These are phyloP conservation scores for Melipona bicolor DNA, from an alignment of 2,888 invertebrate genomes.

Conservation along the genomic window DNA sequence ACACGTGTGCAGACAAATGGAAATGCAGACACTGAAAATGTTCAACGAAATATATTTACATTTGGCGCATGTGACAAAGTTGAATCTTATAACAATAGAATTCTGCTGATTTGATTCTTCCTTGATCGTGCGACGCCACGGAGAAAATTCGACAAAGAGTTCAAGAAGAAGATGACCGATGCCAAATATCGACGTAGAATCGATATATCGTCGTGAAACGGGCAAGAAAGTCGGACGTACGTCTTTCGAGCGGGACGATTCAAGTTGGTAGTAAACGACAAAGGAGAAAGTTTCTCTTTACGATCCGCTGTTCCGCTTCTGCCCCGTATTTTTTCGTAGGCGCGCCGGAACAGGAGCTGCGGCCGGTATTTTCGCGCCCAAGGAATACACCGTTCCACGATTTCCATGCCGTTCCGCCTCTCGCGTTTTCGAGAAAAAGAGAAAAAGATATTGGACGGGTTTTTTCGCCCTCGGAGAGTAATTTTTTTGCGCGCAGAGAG, in stretches of 20 bases:
- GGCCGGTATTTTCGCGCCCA: conserved; percentile 13
- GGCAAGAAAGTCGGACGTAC: conserved; percentile 31
- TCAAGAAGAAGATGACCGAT: neutral
- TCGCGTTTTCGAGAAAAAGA: neutral
- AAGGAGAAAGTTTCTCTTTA: conserved; percentile 43
- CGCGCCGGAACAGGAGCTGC: neutral
- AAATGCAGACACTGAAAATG: conserved; percentile 59
- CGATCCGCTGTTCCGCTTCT: conserved; percentile 8
- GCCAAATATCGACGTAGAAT: neutral
- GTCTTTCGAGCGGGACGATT: conserved; percentile 32
- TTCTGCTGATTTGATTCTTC: conserved; percentile 9
- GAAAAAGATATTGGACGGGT: neutral
- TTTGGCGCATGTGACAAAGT: conserved; percentile 46
- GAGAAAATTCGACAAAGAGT: conserved; percentile 5
- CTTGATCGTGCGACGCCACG: conserved; percentile 1
- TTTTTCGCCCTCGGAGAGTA: neutral
- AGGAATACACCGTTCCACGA: conserved; percentile 16
- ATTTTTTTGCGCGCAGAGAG: neutral
- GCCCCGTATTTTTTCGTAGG: conserved; percentile 21
- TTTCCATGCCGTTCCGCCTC: conserved; percentile 8
- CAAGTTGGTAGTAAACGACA: conserved; percentile 51
- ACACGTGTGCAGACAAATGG: conserved; percentile 15
- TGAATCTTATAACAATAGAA: conserved; percentile 16
- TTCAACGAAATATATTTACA: conserved; percentile 66
- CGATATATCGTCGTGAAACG: conserved; percentile 21